Percentiles rank a stretch among this genome's conserved stretches.
These are phyloP conservation scores for Drosophila prosaltans DNA, from an alignment of 1,140 invertebrate species.

Conservation along the genomic window DNA sequence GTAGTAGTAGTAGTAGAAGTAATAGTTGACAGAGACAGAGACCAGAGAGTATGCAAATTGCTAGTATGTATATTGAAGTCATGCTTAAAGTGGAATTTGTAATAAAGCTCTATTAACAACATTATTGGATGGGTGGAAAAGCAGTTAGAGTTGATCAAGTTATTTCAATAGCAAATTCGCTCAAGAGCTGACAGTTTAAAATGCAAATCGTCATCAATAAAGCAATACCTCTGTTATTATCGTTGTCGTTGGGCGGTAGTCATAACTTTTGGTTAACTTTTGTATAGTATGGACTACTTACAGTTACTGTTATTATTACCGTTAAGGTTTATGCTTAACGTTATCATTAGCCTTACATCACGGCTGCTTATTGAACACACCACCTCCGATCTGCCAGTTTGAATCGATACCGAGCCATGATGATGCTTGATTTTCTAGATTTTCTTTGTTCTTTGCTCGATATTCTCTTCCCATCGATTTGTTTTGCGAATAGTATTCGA, in stretches of 20 bases:
- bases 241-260: not conserved
- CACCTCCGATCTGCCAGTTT: conserved; percentile 27
- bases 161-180: not conserved
- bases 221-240: not conserved
- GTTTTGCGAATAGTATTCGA: not conserved
- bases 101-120: not conserved
- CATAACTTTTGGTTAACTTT: not conserved
- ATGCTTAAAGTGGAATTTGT: not conserved
- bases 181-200: not conserved
- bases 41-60: not conserved
- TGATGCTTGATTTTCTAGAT: conserved; percentile 31
- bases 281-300: conserved; percentile 33
- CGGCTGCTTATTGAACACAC: conserved; percentile 27
- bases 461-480: conserved; percentile 16
- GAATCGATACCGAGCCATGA: conserved; percentile 21
- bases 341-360: not conserved
- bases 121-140: not conserved
- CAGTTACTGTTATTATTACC: conserved; percentile 31
- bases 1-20: too few species aligned
- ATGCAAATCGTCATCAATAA: not conserved
- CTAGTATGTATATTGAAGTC: not conserved
- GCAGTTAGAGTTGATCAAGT: not conserved
- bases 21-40: not conserved
- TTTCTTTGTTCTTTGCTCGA: conserved; percentile 18
- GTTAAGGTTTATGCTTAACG: not conserved